These are phyloP conservation scores for Euclidia mi DNA, from an alignment of 2,888 invertebrate species.

Conservation along the genomic window DNA sequence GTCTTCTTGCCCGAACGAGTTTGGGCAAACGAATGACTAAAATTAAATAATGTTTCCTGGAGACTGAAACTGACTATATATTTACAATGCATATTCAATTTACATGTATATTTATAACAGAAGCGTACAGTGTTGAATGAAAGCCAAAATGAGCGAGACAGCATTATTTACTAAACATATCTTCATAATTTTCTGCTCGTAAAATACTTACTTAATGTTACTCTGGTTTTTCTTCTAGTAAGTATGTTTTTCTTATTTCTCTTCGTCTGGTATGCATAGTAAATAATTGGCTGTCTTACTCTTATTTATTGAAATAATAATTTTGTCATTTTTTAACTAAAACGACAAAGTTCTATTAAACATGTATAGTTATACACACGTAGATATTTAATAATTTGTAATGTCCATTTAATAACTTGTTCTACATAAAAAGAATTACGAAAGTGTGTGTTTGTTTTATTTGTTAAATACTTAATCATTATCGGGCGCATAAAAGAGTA, in stretches of 20 bases:
- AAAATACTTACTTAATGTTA: neutral
- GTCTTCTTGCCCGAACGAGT: conserved; percentile 84
- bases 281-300: conserved; percentile 11
- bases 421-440: conserved; percentile 52
- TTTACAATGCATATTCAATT: conserved; percentile 39
- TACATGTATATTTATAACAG: conserved; percentile 48
- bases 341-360: conserved; percentile 78
- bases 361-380: conserved; percentile 38
- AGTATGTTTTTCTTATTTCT: neutral
- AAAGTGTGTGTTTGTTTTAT: conserved; percentile 48
- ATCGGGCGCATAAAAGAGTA: no score
- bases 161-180: conserved; percentile 18
- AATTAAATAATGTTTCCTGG: conserved; percentile 57
- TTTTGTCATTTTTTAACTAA: conserved; percentile 82
- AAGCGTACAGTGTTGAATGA: conserved; percentile 26
- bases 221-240: neutral
- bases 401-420: conserved; percentile 55
- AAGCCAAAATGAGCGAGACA: conserved; percentile 25
- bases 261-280: neutral
- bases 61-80: conserved; percentile 68
- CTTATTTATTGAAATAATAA: conserved; percentile 53
- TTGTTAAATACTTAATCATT: conserved; percentile 7
- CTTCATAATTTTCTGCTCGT: no score
- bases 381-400: conserved; percentile 47
- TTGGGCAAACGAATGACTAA: conserved; percentile 81